Evolutionary conservation across 2,888 invertebrate genomes (phyloP).

Genomic region (Graphium colonna): DNA sequence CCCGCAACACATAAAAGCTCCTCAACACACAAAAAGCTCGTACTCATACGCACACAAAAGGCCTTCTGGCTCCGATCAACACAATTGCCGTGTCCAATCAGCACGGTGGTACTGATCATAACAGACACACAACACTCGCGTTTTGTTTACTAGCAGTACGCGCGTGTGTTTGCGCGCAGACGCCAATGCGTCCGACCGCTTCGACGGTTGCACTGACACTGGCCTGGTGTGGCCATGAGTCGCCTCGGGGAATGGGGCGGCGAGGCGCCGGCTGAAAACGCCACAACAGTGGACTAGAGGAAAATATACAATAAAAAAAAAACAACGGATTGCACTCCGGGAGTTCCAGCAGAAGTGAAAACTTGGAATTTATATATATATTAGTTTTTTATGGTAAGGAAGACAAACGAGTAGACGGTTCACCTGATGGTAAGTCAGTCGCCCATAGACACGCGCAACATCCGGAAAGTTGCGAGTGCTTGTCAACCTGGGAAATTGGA

Average conservation of each 20-base stretch:
- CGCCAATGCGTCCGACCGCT: conserved; percentile 4
- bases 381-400: no score
- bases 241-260: not conserved
- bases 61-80: not conserved
- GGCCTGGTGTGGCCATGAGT: conserved; percentile 2
- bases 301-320: no score
- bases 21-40: not conserved
- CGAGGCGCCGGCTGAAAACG: conserved; percentile 12
- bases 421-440: no score
- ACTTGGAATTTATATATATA: no score
- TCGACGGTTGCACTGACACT: conserved; percentile 11
- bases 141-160: conserved; percentile 19
- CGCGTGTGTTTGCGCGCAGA: not conserved
- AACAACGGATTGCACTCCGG: no score
- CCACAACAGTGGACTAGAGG: no score
- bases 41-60: not conserved
- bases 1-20: not conserved
- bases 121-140: conserved; percentile 1
- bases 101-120: conserved; percentile 1
- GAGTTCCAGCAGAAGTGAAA: no score
- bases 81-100: not conserved
- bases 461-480: no score
- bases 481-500: no score
- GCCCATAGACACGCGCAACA: no score
- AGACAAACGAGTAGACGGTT: no score